Evolutionary conservation across 2,113 vertebrate genomes (phyloP).

Genomic region (Ciconia stormi): DNA sequence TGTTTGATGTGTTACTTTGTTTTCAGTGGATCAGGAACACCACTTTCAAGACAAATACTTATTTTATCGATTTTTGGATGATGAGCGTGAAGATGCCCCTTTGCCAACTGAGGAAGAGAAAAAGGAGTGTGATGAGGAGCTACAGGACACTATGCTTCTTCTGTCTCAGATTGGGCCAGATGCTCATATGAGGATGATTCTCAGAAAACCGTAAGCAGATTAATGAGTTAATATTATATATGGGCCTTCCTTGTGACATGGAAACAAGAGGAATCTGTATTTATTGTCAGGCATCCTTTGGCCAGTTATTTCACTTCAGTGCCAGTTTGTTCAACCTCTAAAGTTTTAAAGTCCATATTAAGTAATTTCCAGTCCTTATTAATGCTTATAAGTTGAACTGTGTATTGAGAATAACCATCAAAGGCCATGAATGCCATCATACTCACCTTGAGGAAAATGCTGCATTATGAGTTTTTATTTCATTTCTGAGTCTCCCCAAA

Average conservation of each 20-base stretch:
- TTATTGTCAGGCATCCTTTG: neutral
- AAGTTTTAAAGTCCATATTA: neutral
- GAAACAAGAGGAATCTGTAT: neutral
- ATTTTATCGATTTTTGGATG: constrained; percentile 97
- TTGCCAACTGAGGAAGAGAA: constrained; percentile 88
- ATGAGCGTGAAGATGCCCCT: constrained; percentile 85
- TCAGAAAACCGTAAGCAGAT: constrained; percentile 88
- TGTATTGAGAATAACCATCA: neutral
- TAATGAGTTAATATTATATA: neutral
- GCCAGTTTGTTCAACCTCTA: neutral
- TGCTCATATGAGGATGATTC: constrained; percentile 97
- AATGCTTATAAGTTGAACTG: neutral
- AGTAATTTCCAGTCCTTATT: neutral
- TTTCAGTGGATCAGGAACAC: constrained; percentile 91
- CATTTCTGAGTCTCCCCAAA: neutral
- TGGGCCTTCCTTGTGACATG: neutral
- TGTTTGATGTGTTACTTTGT: neutral
- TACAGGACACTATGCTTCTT: constrained; percentile 91
- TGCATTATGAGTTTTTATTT: neutral
- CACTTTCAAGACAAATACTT: constrained; percentile 98
- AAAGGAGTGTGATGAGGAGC: constrained; percentile 91
- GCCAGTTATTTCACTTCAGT: neutral
- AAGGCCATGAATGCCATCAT: neutral
- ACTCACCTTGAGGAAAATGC: neutral
- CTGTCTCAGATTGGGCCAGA: constrained; percentile 95